These are phyloP conservation scores for Blennius ocellaris DNA, from an alignment of 2,113 vertebrate genomes.

Conservation along the genomic window DNA sequence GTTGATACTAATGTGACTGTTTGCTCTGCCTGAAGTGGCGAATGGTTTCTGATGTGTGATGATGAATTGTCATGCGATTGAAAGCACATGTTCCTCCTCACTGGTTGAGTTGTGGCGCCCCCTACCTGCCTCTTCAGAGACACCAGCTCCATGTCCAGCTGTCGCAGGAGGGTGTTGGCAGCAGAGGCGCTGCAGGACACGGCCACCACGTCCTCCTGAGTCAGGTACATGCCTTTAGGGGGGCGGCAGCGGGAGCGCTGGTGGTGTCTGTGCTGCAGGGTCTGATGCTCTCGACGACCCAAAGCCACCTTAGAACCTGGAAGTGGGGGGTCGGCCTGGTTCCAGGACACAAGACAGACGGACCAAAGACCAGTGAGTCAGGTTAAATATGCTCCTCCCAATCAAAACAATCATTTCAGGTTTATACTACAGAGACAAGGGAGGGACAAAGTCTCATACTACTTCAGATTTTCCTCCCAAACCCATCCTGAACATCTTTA, in stretches of 20 bases:
- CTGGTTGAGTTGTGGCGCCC: neutral
- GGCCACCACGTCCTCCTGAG: constrained; percentile 95
- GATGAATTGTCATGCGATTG: no score
- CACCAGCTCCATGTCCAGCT: constrained; percentile 98
- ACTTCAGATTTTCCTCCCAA: no score
- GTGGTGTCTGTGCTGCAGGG: constrained; percentile 95
- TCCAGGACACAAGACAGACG: constrained; percentile 67
- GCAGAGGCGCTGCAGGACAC: constrained; percentile 95
- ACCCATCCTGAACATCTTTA: no score
- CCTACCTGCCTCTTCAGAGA: constrained; percentile 97
- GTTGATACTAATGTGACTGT: no score
- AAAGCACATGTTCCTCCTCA: no score
- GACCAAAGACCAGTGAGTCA: no score
- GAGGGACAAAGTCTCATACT: no score
- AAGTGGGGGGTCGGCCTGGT: constrained; percentile 85
- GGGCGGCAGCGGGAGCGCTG: constrained; percentile 96
- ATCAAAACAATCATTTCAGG: no score
- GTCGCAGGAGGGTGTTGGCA: constrained; percentile 94
- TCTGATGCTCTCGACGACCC: constrained; percentile 95
- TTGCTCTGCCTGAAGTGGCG: no score
- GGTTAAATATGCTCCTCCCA: no score
- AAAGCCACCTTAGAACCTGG: constrained; percentile 91
- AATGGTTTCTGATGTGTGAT: no score
- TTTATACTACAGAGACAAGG: no score
- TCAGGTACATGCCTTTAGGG: constrained; percentile 98